Conservation (phyloP, 2,888 invertebrate species). For the Caenorhabditis becei region DNA sequence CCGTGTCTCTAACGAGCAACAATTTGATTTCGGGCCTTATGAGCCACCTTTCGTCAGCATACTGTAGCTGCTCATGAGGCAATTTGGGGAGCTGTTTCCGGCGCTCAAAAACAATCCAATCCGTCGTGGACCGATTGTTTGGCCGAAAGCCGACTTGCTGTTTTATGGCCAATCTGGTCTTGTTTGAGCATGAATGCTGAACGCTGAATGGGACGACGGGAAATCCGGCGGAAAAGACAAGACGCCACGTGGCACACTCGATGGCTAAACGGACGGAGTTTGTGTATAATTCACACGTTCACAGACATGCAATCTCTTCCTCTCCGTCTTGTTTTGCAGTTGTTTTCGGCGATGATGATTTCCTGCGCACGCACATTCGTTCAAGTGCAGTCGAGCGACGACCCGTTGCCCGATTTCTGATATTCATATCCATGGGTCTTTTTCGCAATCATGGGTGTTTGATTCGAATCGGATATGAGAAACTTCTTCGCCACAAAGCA, state of each 20-base stretch:
- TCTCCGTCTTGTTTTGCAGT: slow-evolving; percentile 23
- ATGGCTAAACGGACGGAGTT: background rate
- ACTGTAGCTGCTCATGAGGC: slow-evolving; percentile 10
- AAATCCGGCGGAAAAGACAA: background rate
- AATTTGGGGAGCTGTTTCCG: slow-evolving; percentile 7
- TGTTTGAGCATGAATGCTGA: too few relatives aligned
- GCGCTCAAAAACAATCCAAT: slow-evolving; percentile 24
- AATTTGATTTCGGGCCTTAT: slow-evolving; percentile 18
- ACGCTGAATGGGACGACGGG: background rate
- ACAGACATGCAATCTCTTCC: slow-evolving; percentile 43
- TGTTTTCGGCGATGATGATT: slow-evolving; percentile 35
- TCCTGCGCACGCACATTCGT: background rate
- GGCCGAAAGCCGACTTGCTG: background rate
- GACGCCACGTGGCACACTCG: slow-evolving; percentile 14
- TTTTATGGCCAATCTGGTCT: background rate
- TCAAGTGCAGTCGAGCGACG: slow-evolving; percentile 26
- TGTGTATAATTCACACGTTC: slow-evolving; percentile 50
- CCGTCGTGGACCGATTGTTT: background rate
- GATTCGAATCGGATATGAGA: slow-evolving; percentile 20
- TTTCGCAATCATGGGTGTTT: slow-evolving; percentile 14
- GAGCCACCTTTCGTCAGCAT: slow-evolving; percentile 14
- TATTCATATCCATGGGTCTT: slow-evolving; percentile 2
- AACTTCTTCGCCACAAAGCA: background rate
- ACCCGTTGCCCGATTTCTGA: slow-evolving; percentile 28
- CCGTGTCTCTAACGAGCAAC: slow-evolving; percentile 11